Evolutionary conservation across 2,113 vertebrate species (phyloP), one percentile per base, ranked within the genome.

Genomic region (Bubo scandiacus): DNA sequence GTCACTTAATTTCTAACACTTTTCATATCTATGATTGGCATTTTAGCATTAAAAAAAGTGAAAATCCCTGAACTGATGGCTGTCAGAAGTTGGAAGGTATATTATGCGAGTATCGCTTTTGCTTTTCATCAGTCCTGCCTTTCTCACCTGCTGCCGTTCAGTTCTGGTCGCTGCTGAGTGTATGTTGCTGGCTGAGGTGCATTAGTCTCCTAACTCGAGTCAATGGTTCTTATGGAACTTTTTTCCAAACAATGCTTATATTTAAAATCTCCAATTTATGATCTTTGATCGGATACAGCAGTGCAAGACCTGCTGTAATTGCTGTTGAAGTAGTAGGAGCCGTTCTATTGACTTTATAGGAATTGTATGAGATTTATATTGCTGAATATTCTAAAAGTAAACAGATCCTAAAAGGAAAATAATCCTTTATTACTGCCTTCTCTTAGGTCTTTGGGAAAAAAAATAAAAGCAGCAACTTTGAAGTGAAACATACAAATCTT

Each of bases 191-290:
- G 27, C 18, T 4, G 1, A 61, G 38, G 14, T 36, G 15, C 19
- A 68, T 54, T 89, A 43, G 25, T 26, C 20, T 42, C 30, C 40
- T 49, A 59, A 47, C 16, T 52, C 4, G 0, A 30, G 52, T 75
- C 38, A 67, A 3, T 67, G 0, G 0, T 17, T 63, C 20, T 40
- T 49, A 38, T 8, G 19, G 11, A 74, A 78, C 10, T 3, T 66
- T 72, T 88, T 65, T 54, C 30, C 5, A 71, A 79, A 79, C 45
- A 72, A 68, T 75, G 8, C 2, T 85, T 40, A 4, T 4, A 84
- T 85, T 85, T 72, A 79, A 90, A 91, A 79, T 65, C 36, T 57
- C 57, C 12, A 52, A 15, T 81, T 87, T 89, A 40, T 49, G 21
- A 61, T 79, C 8, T 67, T 63, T 58, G 8, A 32, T 27, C 49